Percentiles rank a stretch among this genome's conserved stretches.
Conservation (phyloP, 2,888 invertebrate genomes). For the Conus canariensis region DNA sequence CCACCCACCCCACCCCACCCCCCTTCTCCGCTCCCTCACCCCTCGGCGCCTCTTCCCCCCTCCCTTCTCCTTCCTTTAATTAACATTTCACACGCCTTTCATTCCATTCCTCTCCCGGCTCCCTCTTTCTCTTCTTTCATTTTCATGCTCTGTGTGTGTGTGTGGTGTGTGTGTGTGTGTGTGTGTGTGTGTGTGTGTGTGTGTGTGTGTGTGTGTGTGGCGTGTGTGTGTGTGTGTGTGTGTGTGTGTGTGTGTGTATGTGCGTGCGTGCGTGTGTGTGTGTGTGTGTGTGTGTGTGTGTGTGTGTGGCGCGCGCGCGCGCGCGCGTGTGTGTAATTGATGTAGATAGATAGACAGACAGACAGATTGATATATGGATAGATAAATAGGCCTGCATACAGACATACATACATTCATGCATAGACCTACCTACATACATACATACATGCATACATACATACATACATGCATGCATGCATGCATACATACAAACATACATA, state of each 20-base stretch:
- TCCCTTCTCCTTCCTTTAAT: not conserved
- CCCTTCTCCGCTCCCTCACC: too few species aligned
- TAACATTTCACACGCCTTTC: not conserved
- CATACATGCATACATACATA: not conserved
- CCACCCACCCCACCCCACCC: too few species aligned
- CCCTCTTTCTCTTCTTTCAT: not conserved
- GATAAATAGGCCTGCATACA: too few species aligned
- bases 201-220: not conserved
- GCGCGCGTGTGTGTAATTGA: not conserved
- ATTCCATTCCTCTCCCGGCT: not conserved
- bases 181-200: constrained; percentile 13
- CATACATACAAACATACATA: too few species aligned
- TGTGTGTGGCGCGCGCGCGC: not conserved
- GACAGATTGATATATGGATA: too few species aligned
- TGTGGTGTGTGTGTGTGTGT: not conserved
- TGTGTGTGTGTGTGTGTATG: constrained; percentile 15
- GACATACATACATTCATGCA: not conserved
- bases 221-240: not conserved
- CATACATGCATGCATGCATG: not conserved
- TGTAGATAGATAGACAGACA: too few species aligned
- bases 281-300: constrained; percentile 7
- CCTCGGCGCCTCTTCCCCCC: not conserved
- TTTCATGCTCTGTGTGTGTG: not conserved
- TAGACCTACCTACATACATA: not conserved
- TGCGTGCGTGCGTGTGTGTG: not conserved